Percentiles rank a stretch among this genome's conserved stretches.
phyloP scores from a whole-genome alignment of 2,797 vertebrate species.

The Buceros bicornis region DNA sequence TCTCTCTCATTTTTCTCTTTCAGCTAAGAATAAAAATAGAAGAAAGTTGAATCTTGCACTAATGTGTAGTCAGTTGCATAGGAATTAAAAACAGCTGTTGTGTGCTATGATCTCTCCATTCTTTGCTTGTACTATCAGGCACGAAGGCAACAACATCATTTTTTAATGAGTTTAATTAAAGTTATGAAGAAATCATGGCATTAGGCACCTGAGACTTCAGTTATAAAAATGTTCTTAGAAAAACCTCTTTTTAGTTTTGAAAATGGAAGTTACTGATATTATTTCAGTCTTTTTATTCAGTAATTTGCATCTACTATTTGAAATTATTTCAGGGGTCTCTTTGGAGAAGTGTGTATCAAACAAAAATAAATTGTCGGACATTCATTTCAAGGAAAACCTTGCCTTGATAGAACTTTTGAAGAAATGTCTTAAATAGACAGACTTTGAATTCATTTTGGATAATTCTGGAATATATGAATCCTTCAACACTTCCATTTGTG shows the following conservation, averaged over 20 bases:
- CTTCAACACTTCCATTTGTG: not conserved
- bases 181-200: slow-evolving; percentile 19
- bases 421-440: not conserved
- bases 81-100: slow-evolving; percentile 56
- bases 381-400: not conserved
- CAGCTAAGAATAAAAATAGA: not conserved
- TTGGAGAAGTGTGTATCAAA: not conserved
- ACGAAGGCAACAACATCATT: slow-evolving; percentile 8
- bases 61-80: slow-evolving; percentile 30
- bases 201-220: slow-evolving; percentile 12
- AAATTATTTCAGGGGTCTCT: not conserved
- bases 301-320: not conserved
- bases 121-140: slow-evolving; percentile 24
- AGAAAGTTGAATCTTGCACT: not conserved
- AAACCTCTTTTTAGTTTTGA: not conserved
- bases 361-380: not conserved
- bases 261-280: not conserved
- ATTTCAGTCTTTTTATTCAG: not conserved
- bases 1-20: not conserved
- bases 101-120: slow-evolving; percentile 11
- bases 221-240: not conserved
- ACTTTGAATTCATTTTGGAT: not conserved
- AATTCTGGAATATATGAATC: not conserved
- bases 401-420: not conserved
- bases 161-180: slow-evolving; percentile 59